Base-by-base conservation (phyloP, 2,113 vertebrate genomes). In the Merops nubicus region DNA sequence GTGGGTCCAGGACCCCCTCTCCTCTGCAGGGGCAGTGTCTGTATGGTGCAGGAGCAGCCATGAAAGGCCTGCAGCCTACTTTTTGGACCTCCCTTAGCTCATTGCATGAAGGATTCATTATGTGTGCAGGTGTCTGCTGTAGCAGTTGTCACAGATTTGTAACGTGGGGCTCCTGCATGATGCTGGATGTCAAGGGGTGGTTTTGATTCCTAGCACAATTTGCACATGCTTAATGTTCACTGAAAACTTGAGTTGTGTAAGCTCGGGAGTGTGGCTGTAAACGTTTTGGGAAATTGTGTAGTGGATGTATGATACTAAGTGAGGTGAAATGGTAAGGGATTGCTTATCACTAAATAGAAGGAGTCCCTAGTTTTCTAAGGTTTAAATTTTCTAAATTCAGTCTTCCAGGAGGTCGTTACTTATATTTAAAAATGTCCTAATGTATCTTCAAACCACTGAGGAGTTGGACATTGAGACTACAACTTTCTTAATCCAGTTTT, bases 51-150 rank as follows among this genome's bases (percentile, higher is more conserved):
- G 16, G 53, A 33, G 72, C 45, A 19, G 17, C 50, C 7, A 0
- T 5, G 48, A 10, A 29, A 23, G 50, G 23, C 23, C 33, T 15
- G 15, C 8, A 4, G 54, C 31, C 48, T 19, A 26, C 12, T 28
- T 12, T 45, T 54, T 1, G 1, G 13, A 12, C 26, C 34, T 54
- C 26, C 67, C 53, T 42, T 6, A 8, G 33, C 42, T 88, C 29
- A 0, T 16, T 14, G 12, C 0, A 1, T 45, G 2, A 22, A 47
- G 51, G 29, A 8, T 16, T 45, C 7, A 0, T 31, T 34, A 3
- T 1, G 23, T 31, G 13, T 8, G 36, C 1, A 1, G 33, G 14
- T 53, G 25, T 33, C 57, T 45, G 54, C 29, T 60, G 60, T n/a
- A 59, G 43, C 38, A 3, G 31, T 10, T n/a, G 40, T 20, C 51